Base-by-base conservation (phyloP, 2,113 vertebrate genomes). In the Macroglossus sobrinus region DNA sequence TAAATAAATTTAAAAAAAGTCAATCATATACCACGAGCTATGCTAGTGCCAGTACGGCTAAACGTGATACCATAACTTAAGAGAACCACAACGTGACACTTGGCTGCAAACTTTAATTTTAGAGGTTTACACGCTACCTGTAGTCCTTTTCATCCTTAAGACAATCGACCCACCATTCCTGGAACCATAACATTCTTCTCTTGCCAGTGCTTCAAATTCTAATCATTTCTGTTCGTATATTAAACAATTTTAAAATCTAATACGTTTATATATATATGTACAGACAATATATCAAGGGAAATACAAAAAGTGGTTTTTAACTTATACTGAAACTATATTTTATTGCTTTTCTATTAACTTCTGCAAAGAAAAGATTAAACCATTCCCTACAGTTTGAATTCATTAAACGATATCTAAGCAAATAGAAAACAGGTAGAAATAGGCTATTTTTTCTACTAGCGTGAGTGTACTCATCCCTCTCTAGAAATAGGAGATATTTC, bases 301-400 rank as follows among this genome's bases (percentile, higher is more conserved):
- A 91, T 66, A 75, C 5, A 55, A 84, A 92, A 28, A 82, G 22
- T 47, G 28, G 81, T 63, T 79, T 76, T 72, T 68, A 88, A 30
- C 30, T 71, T n/a, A 57, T 22, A 79, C 4, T 50, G 59, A 95
- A 85, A 64, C 22, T 40, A 75, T 21, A 93, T 71, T 84, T 94
- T 91, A 81, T 64, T 8, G 38, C 30, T 97, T 94, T 85, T 33
- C 22, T 89, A 38, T 53, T 75, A 92, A 87, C 30, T 82, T 18
- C 4, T 24, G 33, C 24, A 86, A 97, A 94, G 79, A 38, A 87
- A 96, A 87, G n/a, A 85, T 68, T 53, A 91, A 96, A 84, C 15
- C 5, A 84, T 71, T 93, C 84, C 3, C 21, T 90, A 84, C 11
- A 84, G 7, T 85, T 40, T 89, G 35, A 90, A 94, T 61, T 84